phyloP scores from a whole-genome alignment of 2,888 invertebrate species.

The Silvanus unidentatus region DNA sequence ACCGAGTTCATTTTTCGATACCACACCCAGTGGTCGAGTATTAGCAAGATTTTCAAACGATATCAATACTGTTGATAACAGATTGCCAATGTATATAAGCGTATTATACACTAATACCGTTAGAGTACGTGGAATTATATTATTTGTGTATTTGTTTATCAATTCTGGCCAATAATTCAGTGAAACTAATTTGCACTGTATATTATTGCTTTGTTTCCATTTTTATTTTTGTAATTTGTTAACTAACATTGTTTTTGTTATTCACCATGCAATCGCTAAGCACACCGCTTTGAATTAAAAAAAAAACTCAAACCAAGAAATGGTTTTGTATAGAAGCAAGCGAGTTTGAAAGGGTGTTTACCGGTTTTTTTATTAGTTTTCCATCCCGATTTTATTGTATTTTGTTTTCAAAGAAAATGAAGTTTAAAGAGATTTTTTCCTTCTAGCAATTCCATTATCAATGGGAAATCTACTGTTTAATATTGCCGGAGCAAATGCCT shows the following conservation, averaged over 20 bases:
- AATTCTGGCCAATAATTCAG: background rate
- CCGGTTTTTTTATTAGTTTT: too few species aligned
- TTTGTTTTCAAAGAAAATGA: too few species aligned
- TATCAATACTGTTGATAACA: constrained; percentile 63
- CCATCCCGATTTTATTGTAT: too few species aligned
- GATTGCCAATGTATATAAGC: constrained; percentile 42
- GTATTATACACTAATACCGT: constrained; percentile 4
- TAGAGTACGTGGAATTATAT: constrained; percentile 17
- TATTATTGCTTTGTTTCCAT: constrained; percentile 20
- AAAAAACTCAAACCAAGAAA: too few species aligned
- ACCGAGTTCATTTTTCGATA: constrained; percentile 72
- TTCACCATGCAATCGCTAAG: too few species aligned
- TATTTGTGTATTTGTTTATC: background rate
- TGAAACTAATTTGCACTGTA: background rate
- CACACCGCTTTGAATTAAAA: too few species aligned
- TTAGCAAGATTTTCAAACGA: constrained; percentile 70
- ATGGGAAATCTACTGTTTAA: too few species aligned
- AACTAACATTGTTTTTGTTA: too few species aligned
- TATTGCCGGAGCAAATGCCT: background rate
- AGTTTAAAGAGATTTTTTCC: too few species aligned
- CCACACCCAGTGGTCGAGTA: constrained; percentile 70
- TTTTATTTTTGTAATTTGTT: constrained; percentile 1
- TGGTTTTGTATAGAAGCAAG: too few species aligned
- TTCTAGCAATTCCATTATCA: too few species aligned
- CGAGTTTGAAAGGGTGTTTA: too few species aligned